Conservation (phyloP, 2,888 invertebrate species). For the Dascillus cervinus region DNA sequence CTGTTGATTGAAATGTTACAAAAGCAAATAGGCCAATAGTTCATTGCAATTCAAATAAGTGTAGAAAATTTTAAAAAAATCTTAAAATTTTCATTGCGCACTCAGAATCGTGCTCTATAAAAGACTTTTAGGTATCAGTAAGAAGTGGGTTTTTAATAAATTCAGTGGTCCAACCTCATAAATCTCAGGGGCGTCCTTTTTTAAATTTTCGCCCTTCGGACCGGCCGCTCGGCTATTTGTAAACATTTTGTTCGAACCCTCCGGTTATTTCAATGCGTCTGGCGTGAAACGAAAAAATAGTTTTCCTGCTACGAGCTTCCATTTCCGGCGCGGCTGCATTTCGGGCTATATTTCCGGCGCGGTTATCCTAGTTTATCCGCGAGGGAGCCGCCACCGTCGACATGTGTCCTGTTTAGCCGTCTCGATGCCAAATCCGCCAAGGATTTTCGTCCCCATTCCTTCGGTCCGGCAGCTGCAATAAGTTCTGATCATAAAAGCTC, state of each 20-base stretch:
- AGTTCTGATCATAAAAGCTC: constrained; percentile 30
- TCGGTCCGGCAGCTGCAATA: constrained; percentile 28
- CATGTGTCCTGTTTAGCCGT: constrained; percentile 50
- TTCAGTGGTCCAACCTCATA: too few relatives aligned
- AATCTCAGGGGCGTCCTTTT: too few relatives aligned
- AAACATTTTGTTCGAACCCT: constrained; percentile 22
- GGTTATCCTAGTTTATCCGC: constrained; percentile 52
- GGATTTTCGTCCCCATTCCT: constrained; percentile 31
- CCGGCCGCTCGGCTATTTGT: constrained; percentile 27
- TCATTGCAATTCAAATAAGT: too few relatives aligned
- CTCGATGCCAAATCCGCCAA: constrained; percentile 27
- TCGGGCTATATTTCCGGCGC: constrained; percentile 48
- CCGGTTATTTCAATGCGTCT: constrained; percentile 29
- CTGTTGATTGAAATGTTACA: too few relatives aligned
- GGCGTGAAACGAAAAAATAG: constrained; percentile 44
- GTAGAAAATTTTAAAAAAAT: too few relatives aligned
- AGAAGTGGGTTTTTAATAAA: too few relatives aligned
- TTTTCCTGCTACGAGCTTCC: constrained; percentile 49
- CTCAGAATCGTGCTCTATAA: too few relatives aligned
- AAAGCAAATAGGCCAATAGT: too few relatives aligned
- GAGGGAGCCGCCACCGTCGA: constrained; percentile 49
- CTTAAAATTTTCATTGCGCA: too few relatives aligned
- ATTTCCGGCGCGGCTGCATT: constrained; percentile 45
- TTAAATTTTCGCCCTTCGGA: too few relatives aligned
- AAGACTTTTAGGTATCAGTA: too few relatives aligned